Evolutionary conservation across 2,888 invertebrate genomes (phyloP).

Genomic region (Parnassius apollo): DNA sequence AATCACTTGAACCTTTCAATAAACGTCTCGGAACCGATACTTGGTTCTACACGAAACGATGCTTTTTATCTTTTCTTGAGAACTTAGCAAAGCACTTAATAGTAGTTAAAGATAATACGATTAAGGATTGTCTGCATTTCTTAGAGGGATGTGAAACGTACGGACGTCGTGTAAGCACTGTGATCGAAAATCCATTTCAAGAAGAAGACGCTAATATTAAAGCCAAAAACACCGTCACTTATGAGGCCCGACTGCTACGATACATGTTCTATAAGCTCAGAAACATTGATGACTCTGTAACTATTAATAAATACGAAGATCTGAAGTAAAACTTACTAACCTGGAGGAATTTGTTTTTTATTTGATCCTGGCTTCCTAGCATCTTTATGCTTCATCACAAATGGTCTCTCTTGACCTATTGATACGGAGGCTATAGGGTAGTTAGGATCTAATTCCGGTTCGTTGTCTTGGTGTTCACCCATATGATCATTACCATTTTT

Average conservation of each 20-base stretch:
- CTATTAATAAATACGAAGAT: slow-evolving; percentile 78
- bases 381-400: slow-evolving; percentile 83
- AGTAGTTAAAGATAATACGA: slow-evolving; percentile 91
- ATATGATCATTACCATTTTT: slow-evolving; percentile 85
- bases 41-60: slow-evolving; percentile 98
- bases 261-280: slow-evolving; percentile 88
- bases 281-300: slow-evolving; percentile 76
- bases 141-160: slow-evolving; percentile 94
- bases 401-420: slow-evolving; percentile 83
- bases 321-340: slow-evolving; percentile 67
- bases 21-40: slow-evolving; percentile 98
- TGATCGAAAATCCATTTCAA: slow-evolving; percentile 90
- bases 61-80: slow-evolving; percentile 95
- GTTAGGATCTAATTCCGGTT: slow-evolving; percentile 82
- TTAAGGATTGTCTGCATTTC: slow-evolving; percentile 93
- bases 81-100: slow-evolving; percentile 95
- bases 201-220: slow-evolving; percentile 84
- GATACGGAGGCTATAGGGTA: slow-evolving; percentile 86
- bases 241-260: slow-evolving; percentile 92
- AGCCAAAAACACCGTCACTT: slow-evolving; percentile 94
- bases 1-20: slow-evolving; percentile 96
- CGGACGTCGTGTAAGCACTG: slow-evolving; percentile 91
- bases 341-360: slow-evolving; percentile 65
- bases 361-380: slow-evolving; percentile 70
- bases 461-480: slow-evolving; percentile 87